Evolutionary conservation across 2,113 vertebrate species (phyloP), one percentile per base, ranked within the genome.

Genomic region (Euleptes europaea): DNA sequence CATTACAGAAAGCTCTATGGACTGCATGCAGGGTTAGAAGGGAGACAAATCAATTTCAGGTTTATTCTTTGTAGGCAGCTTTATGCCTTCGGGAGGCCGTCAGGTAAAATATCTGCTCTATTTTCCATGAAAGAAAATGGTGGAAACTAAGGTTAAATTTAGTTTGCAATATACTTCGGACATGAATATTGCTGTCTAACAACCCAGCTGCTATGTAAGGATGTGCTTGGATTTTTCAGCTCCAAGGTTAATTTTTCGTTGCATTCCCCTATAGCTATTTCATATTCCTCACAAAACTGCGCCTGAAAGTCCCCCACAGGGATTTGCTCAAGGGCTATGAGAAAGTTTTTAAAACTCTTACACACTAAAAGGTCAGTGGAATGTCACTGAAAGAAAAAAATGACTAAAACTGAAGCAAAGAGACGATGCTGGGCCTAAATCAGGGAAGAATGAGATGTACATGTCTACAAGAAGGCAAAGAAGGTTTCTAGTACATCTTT

Each of bases 291-390:
- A 88, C 38, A 85, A 80, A 93, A 80, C 88, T 74, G 89, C 47
- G 8, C 4, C 51, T 78, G 21, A 86, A 93, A 85, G 49, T 78
- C 63, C 0, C 72, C 23, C n/a, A 87, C 15, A 21, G 38, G 54
- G 90, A 86, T 92, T 94, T 85, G 63, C 11, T 86, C n/a, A 92
- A 40, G 83, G 86, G 54, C 10, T 69, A 86, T 84, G 14, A 87
- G 49, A 88, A 88, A 82, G 86, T 72, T 88, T 78, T 92, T 90
- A 90, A 73, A 73, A 6, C 14, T 70, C 4, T 82, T 88, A 66
- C 85, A 70, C 5, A 86, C 60, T 76, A 71, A 92, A 91, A 83
- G 33, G 82, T 90, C 72, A 89, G 3, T 73, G 73, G 88, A 90
- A 93, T 73, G 73, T 90, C 78, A 78, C 42, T 77, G 51, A 92